Base-by-base conservation (phyloP, 92 coral and sea anemone species). In the Palythoa heliodiscus region DNA sequence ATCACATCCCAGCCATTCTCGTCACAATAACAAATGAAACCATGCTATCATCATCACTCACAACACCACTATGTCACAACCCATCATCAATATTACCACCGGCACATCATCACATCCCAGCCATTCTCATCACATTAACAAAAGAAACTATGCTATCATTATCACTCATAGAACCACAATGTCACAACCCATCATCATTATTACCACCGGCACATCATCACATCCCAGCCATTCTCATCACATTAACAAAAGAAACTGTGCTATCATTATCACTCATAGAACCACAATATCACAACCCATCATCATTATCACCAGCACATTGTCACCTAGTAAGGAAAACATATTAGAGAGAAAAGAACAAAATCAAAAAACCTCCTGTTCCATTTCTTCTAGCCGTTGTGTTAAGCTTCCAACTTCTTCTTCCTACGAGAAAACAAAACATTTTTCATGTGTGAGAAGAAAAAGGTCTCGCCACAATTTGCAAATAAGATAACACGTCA, bases 401-500 rank as follows among this genome's bases (percentile, higher is more conserved):
- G 94, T 92, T 53, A 90, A 90, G 48, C 89, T 89, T 22, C 89
- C 89, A 7, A 94, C 94, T 55, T 95, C 98, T 75, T 95, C 98
- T 76, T 95, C 97, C 98, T 95, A 75, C 5, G 35, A 29, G 35
- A 29, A 29, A 43, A 43, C 50, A 43, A 43, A 43, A 43, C 50
- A 5, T 43, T 43, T 43, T 43, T 43, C 50, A 43, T 1, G 9
- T 8, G 3, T 43, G 50, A 43, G 50, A 5, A 43, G 50, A 5
- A 43, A 43, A 43, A 43, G 50, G 0, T 43, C 9, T 43, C 50
- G 50, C 0, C 50, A 43, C 9, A 43, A 43, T 0, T 43, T 8
- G 50, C 50, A 5, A 43, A 43, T 43, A 3, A 43, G 7, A 43
- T 29, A 43, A 43, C 7, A 3, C 3, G 50, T 43, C 50, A 43